These are phyloP conservation scores for Ondatra zibethicus DNA, from an alignment of 2,113 vertebrate species.

Conservation along the genomic window DNA sequence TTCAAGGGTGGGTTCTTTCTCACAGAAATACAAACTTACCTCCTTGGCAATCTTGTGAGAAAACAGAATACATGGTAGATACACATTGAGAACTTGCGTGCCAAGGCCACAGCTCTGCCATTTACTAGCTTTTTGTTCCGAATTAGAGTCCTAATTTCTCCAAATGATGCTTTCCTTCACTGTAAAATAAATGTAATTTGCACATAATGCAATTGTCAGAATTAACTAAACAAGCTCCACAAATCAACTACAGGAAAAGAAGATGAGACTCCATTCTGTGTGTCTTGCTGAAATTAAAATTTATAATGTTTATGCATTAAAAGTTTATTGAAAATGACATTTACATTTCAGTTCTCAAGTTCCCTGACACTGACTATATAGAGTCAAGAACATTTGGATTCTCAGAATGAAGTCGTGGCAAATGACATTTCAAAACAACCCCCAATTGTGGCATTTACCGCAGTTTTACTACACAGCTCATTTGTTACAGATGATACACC, in stretches of 20 bases:
- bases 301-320: background rate
- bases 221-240: background rate
- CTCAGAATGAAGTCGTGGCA: slow-evolving; percentile 28
- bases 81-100: background rate
- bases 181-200: background rate
- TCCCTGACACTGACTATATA: background rate
- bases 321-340: background rate
- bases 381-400: slow-evolving; percentile 29
- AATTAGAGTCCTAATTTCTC: background rate
- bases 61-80: background rate
- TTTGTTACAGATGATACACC: slow-evolving; percentile 53
- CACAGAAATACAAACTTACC: background rate
- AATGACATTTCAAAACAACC: slow-evolving; percentile 3
- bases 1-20: background rate
- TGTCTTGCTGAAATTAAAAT: background rate
- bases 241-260: background rate
- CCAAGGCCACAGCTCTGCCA: background rate
- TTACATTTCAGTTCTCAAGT: background rate
- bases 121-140: background rate
- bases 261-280: background rate
- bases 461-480: slow-evolving; percentile 42
- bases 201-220: background rate
- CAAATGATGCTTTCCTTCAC: background rate
- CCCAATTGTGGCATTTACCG: slow-evolving; percentile 44
- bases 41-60: background rate